phyloP scores from a whole-genome alignment of 1,140 invertebrate species.

The Elysia chlorotica region DNA sequence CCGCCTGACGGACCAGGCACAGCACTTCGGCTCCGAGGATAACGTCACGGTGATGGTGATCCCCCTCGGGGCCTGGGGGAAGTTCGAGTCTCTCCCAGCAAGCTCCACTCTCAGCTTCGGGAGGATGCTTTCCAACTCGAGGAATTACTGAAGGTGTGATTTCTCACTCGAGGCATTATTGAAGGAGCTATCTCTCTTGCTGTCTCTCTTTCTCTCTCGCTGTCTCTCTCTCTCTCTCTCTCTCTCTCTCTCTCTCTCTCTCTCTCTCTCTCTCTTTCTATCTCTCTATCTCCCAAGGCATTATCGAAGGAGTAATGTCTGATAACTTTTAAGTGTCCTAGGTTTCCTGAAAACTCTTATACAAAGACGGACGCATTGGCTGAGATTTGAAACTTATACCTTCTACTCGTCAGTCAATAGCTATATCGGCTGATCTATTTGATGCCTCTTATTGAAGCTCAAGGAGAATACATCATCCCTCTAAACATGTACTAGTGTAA shows the following conservation, averaged over 20 bases:
- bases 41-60: constrained; percentile 66
- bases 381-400: neutral
- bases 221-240: neutral
- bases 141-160: neutral
- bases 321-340: too few species aligned
- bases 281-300: neutral
- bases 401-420: too few species aligned
- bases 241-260: too few species aligned
- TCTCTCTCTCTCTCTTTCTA: constrained; percentile 7
- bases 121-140: constrained; percentile 24
- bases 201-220: neutral
- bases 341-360: neutral
- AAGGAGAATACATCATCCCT: too few species aligned
- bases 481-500: too few species aligned
- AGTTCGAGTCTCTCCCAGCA: constrained; percentile 51
- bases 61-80: constrained; percentile 69
- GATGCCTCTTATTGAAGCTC: too few species aligned
- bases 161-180: constrained; percentile 11
- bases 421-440: too few species aligned
- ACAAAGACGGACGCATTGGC: neutral
- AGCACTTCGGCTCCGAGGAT: constrained; percentile 67
- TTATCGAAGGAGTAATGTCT: neutral
- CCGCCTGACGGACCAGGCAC: constrained; percentile 65
- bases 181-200: neutral
- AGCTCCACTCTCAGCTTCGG: constrained; percentile 51